phyloP scores from a whole-genome alignment of 1,140 invertebrate species.

The Calycopis cecrops region DNA sequence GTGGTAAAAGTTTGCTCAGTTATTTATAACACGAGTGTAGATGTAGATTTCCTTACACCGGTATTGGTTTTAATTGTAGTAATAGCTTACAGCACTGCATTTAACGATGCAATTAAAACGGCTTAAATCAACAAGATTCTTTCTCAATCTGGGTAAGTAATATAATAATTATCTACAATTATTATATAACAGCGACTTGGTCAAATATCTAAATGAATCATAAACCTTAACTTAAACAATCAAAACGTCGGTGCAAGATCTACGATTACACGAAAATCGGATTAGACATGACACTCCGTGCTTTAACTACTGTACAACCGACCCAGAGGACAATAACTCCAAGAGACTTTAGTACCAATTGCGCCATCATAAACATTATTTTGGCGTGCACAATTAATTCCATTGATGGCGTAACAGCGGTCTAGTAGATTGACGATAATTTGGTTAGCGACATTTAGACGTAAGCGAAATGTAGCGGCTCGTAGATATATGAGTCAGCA shows the following conservation, averaged over 20 bases:
- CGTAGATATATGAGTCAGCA: conserved; percentile 1
- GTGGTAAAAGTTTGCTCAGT: too few relatives aligned
- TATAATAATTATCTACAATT: too few relatives aligned
- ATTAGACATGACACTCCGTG: conserved; percentile 7
- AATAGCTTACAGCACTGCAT: too few relatives aligned
- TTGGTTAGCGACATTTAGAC: not conserved
- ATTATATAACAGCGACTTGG: not conserved
- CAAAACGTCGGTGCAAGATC: conserved; percentile 2
- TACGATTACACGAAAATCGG: conserved; percentile 10
- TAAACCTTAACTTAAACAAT: not conserved
- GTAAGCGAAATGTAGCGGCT: not conserved
- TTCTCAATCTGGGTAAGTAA: too few relatives aligned
- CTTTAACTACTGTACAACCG: not conserved
- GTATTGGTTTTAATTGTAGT: too few relatives aligned
- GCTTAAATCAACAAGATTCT: too few relatives aligned
- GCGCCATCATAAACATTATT: not conserved
- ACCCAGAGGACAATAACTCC: not conserved
- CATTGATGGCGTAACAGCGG: not conserved
- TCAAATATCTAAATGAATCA: conserved; percentile 9
- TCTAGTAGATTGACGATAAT: conserved; percentile 1
- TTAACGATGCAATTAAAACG: too few relatives aligned
- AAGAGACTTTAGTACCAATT: not conserved
- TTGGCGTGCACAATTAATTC: not conserved
- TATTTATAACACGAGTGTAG: too few relatives aligned
- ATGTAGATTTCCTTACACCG: too few relatives aligned